These are phyloP conservation scores for Champsocephalus gunnari DNA, from an alignment of 2,797 vertebrate genomes.

Conservation along the genomic window DNA sequence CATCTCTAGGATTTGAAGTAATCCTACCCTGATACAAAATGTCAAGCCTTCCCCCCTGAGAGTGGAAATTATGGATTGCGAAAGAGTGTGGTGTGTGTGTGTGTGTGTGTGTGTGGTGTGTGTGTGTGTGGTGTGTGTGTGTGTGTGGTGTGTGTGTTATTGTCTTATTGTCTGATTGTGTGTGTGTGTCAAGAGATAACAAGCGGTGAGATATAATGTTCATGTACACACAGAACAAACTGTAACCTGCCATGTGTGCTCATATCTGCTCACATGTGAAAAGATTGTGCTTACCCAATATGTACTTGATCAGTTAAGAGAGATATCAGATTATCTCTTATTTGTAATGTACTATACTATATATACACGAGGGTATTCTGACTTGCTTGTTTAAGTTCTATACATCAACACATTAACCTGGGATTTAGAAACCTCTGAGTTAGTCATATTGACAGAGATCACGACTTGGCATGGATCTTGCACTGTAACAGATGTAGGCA, in stretches of 20 bases:
- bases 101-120: too few species aligned
- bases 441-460: neutral
- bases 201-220: neutral
- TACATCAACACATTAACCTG: neutral
- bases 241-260: neutral
- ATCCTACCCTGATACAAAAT: neutral
- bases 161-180: too few species aligned
- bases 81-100: neutral
- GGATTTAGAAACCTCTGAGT: neutral
- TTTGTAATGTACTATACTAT: neutral
- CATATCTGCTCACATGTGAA: neutral
- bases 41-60: conserved; percentile 20
- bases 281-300: neutral
- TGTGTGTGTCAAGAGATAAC: conserved; percentile 19
- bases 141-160: too few species aligned
- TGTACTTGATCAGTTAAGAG: conserved; percentile 3
- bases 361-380: neutral
- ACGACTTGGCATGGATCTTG: too few species aligned
- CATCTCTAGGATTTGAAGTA: neutral
- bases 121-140: too few species aligned
- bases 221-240: conserved; percentile 29
- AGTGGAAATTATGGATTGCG: conserved; percentile 31
- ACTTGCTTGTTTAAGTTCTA: neutral
- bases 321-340: neutral
- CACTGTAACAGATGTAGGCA: too few species aligned